Conservation (phyloP, 2,797 vertebrate species). For the Mormyrus proboscirostris region DNA sequence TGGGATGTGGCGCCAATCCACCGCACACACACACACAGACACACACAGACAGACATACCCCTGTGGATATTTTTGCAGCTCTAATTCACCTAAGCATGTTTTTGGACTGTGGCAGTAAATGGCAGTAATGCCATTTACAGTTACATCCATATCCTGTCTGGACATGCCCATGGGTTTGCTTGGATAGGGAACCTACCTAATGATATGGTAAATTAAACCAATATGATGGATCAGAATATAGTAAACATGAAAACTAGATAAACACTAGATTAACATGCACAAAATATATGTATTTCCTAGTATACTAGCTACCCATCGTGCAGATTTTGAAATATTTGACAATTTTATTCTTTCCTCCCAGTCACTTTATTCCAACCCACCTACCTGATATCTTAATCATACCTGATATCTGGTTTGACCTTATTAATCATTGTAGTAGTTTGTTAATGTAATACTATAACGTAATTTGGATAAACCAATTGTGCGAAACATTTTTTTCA, state of each 20-base stretch:
- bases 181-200: background rate
- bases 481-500: background rate
- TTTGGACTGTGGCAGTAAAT: background rate
- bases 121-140: background rate
- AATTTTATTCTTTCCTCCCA: background rate
- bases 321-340: background rate
- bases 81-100: background rate
- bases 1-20: background rate
- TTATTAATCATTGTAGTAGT: background rate
- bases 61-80: background rate
- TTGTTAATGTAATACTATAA: background rate
- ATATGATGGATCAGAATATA: background rate
- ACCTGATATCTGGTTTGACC: background rate
- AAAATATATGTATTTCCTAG: background rate
- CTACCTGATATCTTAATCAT: background rate
- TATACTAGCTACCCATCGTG: background rate
- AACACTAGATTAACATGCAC: background rate
- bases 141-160: background rate
- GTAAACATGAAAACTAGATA: background rate
- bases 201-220: background rate
- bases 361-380: background rate
- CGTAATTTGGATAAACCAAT: background rate
- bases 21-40: background rate
- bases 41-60: background rate
- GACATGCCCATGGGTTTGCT: background rate